Conservation (phyloP, 1,140 invertebrate genomes). For the Antheraea mylitta region DNA sequence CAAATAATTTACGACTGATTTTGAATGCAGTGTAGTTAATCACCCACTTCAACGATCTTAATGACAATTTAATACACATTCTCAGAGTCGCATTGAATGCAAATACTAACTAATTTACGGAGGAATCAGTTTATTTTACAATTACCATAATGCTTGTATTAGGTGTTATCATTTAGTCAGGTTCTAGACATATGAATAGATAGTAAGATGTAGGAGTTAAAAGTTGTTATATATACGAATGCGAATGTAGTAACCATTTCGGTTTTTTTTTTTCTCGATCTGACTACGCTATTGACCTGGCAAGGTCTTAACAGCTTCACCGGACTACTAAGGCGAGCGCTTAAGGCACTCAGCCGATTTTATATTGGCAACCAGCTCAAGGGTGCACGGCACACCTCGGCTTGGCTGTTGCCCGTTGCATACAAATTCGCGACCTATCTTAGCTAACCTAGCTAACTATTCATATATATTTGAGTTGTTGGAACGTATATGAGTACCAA, state of each 20-base stretch:
- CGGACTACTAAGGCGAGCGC: too few species aligned
- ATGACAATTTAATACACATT: slow-evolving; percentile 34
- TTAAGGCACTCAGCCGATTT: too few species aligned
- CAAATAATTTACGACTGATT: not conserved
- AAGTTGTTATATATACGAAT: not conserved
- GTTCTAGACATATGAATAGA: not conserved
- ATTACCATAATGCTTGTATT: slow-evolving; percentile 39
- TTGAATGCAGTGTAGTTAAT: not conserved
- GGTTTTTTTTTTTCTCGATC: too few species aligned
- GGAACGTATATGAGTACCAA: too few species aligned
- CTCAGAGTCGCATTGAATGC: slow-evolving; percentile 29
- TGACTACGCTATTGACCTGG: too few species aligned
- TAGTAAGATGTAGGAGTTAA: not conserved
- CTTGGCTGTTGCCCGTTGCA: too few species aligned
- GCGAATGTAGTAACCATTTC: not conserved
- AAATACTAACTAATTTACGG: slow-evolving; percentile 27
- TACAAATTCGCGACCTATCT: too few species aligned
- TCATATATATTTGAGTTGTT: too few species aligned
- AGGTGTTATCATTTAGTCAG: not conserved
- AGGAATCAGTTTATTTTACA: slow-evolving; percentile 23
- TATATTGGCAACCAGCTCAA: too few species aligned
- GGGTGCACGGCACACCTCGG: too few species aligned
- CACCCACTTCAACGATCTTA: slow-evolving; percentile 5
- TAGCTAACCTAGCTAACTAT: too few species aligned
- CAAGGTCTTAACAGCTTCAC: too few species aligned